Base-by-base conservation (phyloP, 2,797 vertebrate species). In the Tympanoctomys barrerae region DNA sequence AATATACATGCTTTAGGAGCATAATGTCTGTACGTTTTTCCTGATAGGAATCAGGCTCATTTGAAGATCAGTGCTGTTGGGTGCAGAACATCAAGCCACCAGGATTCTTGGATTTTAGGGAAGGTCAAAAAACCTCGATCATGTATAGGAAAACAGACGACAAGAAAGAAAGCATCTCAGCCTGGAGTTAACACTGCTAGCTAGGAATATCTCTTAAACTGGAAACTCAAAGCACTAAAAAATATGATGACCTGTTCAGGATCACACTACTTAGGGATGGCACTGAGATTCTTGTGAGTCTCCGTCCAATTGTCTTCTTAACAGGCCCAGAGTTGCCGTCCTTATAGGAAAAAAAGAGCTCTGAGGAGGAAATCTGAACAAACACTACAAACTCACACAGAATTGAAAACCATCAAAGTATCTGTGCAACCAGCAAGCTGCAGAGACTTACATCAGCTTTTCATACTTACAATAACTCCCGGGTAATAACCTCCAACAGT, bases 401-500 rank as follows among this genome's bases (percentile, higher is more conserved):
- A 93, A 96, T 81, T 57, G 90, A 92, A 97, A 97, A 68, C 14
- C 7, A 77, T 64, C 95, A 95, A 80, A 97, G 83, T 89, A 96
- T 96, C 64, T 97, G 97, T 91, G 90, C 78, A 98, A 93, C 84
- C 93, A 96, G 54, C 82, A 97, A 95, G 82, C 90, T 96, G 96
- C 97, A 94, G 96, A 97, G 94, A 97, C 97, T 75, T 96, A 98
- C 93, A 97, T 97, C 97, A 91, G 97, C 92, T 91, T 98, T 98
- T 97, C 97, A 97, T 98, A 99, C 99, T 99, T 99, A 99, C 99
- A 97, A 99, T 99, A 97, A 99, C 99, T 98, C 99, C 99, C 1
- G 99, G 99, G 98, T 99, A 99, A 98, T 99, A 99, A 95, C 99
- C 99, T 97, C 99, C 99, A 82, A 99, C 99, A 3, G 99, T 99